A percentile compares a stretch with the other conserved stretches of the same genome.
phyloP scores from a whole-genome alignment of 2,113 vertebrate species.

The Urocynchramus pylzowi region DNA sequence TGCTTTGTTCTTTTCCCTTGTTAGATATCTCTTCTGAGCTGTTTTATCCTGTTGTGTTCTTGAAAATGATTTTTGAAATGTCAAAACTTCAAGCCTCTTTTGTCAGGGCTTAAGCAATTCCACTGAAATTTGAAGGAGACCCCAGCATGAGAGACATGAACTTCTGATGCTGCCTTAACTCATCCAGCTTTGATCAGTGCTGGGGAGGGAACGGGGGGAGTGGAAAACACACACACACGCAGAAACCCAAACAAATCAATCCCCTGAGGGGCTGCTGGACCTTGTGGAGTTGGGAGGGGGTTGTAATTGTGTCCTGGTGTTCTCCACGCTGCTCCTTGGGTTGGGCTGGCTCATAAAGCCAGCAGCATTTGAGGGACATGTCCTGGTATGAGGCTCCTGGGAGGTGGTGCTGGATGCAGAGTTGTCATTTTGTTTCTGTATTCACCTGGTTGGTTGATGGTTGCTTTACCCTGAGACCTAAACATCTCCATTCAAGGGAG shows the following conservation, averaged over 20 bases:
- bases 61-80: constrained; percentile 62
- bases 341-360: rapidly evolving
- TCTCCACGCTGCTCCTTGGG: neutral
- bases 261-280: neutral
- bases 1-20: constrained; percentile 62
- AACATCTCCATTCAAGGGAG: neutral
- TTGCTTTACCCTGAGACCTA: neutral
- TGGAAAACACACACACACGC: neutral
- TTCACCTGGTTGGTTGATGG: neutral
- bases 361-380: rapidly evolving
- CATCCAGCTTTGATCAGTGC: constrained; percentile 54
- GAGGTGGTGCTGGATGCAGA: neutral
- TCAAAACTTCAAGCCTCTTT: constrained; percentile 64
- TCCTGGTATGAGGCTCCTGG: rapidly evolving
- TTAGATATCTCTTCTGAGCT: constrained; percentile 51
- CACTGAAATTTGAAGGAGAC: constrained; percentile 65
- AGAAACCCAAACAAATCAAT: constrained; percentile 18
- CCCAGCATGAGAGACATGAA: constrained; percentile 12
- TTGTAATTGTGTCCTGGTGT: neutral
- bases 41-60: constrained; percentile 56
- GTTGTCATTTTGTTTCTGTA: rapidly evolving
- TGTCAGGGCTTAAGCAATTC: constrained; percentile 54
- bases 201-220: neutral
- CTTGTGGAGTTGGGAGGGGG: neutral
- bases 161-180: constrained; percentile 38